Conservation (phyloP, 2,797 vertebrate genomes). For the Arctocebus calabarensis region DNA sequence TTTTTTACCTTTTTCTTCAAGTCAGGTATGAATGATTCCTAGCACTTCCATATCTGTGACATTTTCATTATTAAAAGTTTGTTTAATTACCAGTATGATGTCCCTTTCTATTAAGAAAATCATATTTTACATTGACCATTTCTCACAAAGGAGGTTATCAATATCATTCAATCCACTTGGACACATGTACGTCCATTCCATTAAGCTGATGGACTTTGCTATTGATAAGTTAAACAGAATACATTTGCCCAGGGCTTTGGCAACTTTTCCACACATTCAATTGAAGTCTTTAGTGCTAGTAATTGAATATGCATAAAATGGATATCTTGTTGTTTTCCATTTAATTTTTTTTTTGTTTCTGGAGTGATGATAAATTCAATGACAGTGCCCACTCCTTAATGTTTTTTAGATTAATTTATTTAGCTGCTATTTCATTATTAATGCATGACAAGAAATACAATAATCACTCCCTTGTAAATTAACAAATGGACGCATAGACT, state of each 20-base stretch:
- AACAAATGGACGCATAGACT: conserved; percentile 72
- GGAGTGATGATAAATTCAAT: conserved; percentile 52
- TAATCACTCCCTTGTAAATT: conserved; percentile 84
- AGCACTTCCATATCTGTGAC: conserved; percentile 79
- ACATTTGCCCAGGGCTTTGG: conserved; percentile 68
- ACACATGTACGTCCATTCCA: conserved; percentile 81
- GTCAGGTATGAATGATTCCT: conserved; percentile 86
- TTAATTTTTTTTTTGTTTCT: conserved; percentile 52
- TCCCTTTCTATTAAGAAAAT: conserved; percentile 85
- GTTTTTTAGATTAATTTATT: conserved; percentile 77
- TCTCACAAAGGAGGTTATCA: conserved; percentile 85
- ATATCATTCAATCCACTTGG: conserved; percentile 80
- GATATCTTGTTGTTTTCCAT: conserved; percentile 42
- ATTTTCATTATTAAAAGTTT: conserved; percentile 87
- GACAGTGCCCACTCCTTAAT: conserved; percentile 27
- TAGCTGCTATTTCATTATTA: conserved; percentile 80
- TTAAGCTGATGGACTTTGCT: conserved; percentile 79
- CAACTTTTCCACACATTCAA: conserved; percentile 62
- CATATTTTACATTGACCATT: conserved; percentile 85
- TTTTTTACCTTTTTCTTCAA: conserved; percentile 84
- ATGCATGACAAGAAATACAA: conserved; percentile 78
- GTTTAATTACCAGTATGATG: conserved; percentile 87
- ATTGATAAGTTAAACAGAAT: conserved; percentile 78
- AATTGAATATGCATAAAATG: not conserved
- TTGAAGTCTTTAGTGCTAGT: conserved; percentile 50